These are phyloP conservation scores for Philaenus spumarius DNA, from an alignment of 1,140 invertebrate species.

Conservation along the genomic window DNA sequence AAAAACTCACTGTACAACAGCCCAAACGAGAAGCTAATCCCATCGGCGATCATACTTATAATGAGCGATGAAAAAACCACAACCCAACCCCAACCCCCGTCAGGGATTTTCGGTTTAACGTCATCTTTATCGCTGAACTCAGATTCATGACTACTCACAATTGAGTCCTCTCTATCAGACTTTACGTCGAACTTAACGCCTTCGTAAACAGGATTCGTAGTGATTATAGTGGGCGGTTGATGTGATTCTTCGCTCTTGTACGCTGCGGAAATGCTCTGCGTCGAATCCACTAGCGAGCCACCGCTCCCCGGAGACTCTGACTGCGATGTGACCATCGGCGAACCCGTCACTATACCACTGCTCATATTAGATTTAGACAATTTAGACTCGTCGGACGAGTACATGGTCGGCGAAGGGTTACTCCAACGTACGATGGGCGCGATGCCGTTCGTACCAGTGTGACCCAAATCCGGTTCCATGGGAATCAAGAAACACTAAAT, in stretches of 20 bases:
- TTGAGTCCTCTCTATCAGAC: constrained; percentile 21
- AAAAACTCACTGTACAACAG: constrained; percentile 81
- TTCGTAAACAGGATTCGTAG: constrained; percentile 13
- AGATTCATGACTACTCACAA: constrained; percentile 20
- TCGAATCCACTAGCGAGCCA: neutral
- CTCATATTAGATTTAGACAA: no score
- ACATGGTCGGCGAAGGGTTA: constrained; percentile 34
- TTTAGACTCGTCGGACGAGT: constrained; percentile 22
- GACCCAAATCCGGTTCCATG: constrained; percentile 1
- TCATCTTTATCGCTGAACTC: constrained; percentile 17
- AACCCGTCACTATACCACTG: constrained; percentile 4
- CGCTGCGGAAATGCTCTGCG: neutral
- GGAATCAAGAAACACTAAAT: no score
- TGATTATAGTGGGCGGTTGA: constrained; percentile 1
- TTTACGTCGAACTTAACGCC: constrained; percentile 17
- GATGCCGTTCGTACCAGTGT: constrained; percentile 9
- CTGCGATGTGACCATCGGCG: constrained; percentile 32
- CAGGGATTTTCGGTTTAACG: constrained; percentile 47
- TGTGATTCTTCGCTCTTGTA: neutral
- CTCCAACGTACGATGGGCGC: constrained; percentile 41
- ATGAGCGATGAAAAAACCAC: constrained; percentile 78
- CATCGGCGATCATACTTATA: constrained; percentile 91
- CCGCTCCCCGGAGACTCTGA: constrained; percentile 34
- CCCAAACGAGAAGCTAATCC: constrained; percentile 89
- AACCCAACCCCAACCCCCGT: constrained; percentile 81